Evolutionary conservation across 2,113 vertebrate species (phyloP).

Genomic region (Thalassarche chlororhynchos): DNA sequence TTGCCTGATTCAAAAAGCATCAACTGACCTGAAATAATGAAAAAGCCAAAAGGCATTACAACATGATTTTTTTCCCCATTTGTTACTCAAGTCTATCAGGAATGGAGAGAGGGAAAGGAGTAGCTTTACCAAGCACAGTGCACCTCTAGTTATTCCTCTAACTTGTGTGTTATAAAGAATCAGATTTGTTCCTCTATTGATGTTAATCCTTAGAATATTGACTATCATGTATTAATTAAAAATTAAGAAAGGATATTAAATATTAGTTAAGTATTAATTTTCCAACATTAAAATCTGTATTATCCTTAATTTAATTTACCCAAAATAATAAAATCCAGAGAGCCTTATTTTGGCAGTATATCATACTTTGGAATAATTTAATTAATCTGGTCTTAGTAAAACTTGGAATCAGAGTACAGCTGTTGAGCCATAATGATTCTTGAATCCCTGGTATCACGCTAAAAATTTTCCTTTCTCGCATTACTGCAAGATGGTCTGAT

Average conservation of each 20-base stretch:
- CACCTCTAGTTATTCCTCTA: constrained; percentile 3
- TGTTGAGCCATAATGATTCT: constrained; percentile 39
- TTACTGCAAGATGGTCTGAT: background rate
- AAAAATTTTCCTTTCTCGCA: background rate
- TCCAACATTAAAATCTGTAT: constrained; percentile 49
- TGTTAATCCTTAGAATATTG: constrained; percentile 53
- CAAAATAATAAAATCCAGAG: constrained; percentile 34
- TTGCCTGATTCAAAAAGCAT: background rate
- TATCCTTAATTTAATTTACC: constrained; percentile 63
- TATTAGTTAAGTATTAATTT: constrained; percentile 43
- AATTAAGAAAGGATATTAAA: constrained; percentile 50
- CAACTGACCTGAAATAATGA: background rate
- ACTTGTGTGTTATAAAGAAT: background rate
- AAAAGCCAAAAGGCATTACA: background rate
- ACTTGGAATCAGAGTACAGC: constrained; percentile 60
- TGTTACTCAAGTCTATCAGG: background rate
- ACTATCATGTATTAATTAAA: constrained; percentile 21
- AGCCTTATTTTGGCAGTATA: constrained; percentile 51
- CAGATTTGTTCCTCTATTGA: constrained; percentile 13
- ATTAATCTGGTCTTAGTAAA: constrained; percentile 60
- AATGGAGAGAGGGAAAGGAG: background rate
- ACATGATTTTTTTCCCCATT: background rate
- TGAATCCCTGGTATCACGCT: background rate
- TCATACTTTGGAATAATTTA: constrained; percentile 43
- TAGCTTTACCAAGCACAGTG: background rate